Base-by-base conservation (phyloP, 2,888 invertebrate genomes). In the Xestia sexstrigata region DNA sequence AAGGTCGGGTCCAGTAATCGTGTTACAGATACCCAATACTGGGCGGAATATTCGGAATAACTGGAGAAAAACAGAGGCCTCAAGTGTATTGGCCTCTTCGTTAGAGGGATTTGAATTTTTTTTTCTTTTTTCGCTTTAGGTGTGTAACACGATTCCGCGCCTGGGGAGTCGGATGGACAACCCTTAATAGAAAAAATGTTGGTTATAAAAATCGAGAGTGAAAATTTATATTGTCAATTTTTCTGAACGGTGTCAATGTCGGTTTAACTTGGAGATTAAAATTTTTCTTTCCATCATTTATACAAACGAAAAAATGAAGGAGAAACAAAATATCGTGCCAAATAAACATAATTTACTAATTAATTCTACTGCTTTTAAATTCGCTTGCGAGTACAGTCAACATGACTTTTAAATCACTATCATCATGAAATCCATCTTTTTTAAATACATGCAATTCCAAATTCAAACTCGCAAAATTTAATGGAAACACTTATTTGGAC, bases 1-100 rank as follows among this genome's bases (percentile, higher is more conserved):
- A 96, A 94, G 94, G 93, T 90, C 93, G 94, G 96, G 96, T 96
- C 96, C 96, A 96, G 95, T 96, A 96, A 96, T 96, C 95, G 93
- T 92, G 94, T 96, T 96, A 96, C 95, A 91, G 96, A 96, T 94
- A 96, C 92, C 95, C 94, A 96, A 96, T 95, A 96, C 95, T 92
- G 90, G 92, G 90, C 88, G 91, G 92, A 94, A 93, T 93, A 94
- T 94, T 93, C 94, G 91, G 91, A 94, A 95, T 94, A 95, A 95
- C 93, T 92, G 90, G 89, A 94, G 93, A 93, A 95, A 95, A 95
- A 95, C 94, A 95, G 91, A 90, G 91, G 93, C 91, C 96, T 95
- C 96, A 88, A 88, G 96, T 92, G 96, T 94, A 96, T 96, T 95
- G 93, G 91, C 92, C 88, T 92, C 92, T 95, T 96, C 96, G 96